Evolutionary conservation across 2,113 vertebrate species (phyloP), one percentile per base, ranked within the genome.

Genomic region (Mesocricetus auratus): DNA sequence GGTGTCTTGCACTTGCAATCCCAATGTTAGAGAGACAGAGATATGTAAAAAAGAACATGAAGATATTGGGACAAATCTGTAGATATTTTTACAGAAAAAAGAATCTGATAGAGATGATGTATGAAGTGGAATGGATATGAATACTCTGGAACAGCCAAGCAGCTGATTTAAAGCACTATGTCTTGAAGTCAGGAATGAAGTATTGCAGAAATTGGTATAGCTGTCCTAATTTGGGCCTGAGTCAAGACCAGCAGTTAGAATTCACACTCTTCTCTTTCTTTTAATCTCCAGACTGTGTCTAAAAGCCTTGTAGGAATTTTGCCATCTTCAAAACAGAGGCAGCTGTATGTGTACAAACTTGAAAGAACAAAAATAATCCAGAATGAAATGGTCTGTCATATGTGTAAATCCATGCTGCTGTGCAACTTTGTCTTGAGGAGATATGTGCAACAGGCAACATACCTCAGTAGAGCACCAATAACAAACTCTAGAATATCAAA

Each of bases 231-330:
- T 7, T 17, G 60, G 36, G 13, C 5, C 31, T 87, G 31, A 36
- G 64, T 66, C n/a, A 10, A 82, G 36, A 2, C 31, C 26, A 9
- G 29, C 0, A 17, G 2, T 7, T 19, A 10, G 24, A 42, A 0
- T 39, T 10, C 15, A 16, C 33, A 29, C 2, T 7, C 24, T 56
- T 5, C 0, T 39, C 24, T 29, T 19, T 42, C 16, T 21, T 16
- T 64, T 3, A 0, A 33, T 79, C 9, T 62, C 4, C 13, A 12
- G 75, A 12, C 1, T 3, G 47, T 31, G 26, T 17, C 9, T 60
- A 36, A 93, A 86, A 39, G 4, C 79, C 33, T 45, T 22, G 64
- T 3, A 22, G 31, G 12, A 39, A 56, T 68, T 64, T 89, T 60
- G 1, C 36, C 22, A 33, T 17, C 60, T 7, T 36, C 15, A 81